These are phyloP conservation scores for Platichthys flesus DNA, from an alignment of 2,113 vertebrate species.

Conservation along the genomic window DNA sequence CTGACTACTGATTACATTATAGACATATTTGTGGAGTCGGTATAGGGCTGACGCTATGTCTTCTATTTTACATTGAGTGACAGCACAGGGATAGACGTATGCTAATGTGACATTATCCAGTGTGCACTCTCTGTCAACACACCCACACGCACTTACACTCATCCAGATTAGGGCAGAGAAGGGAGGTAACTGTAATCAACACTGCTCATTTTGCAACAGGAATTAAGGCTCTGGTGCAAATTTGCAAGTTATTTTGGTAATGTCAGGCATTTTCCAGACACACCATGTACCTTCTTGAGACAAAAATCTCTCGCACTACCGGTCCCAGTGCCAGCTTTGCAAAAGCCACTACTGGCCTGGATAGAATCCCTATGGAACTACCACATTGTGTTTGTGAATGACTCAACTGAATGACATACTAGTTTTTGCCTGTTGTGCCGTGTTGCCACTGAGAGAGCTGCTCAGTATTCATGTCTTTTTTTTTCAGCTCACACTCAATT, in stretches of 20 bases:
- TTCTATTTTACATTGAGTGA: slow-evolving; percentile 54
- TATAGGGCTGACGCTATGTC: slow-evolving; percentile 27
- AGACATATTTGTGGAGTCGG: slow-evolving; percentile 46
- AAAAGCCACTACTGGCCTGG: slow-evolving; percentile 14
- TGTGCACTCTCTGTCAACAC: slow-evolving; percentile 21
- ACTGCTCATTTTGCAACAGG: slow-evolving; percentile 19
- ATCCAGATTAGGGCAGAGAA: slow-evolving; percentile 26
- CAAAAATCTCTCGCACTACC: slow-evolving; percentile 14
- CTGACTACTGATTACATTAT: slow-evolving; percentile 58
- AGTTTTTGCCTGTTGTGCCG: slow-evolving; percentile 11
- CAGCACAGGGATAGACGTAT: slow-evolving; percentile 43
- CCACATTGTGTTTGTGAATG: slow-evolving; percentile 1
- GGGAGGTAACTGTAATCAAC: slow-evolving; percentile 37
- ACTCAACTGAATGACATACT: slow-evolving; percentile 1
- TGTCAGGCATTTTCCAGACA: slow-evolving; percentile 30
- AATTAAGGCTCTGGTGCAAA: slow-evolving; percentile 14
- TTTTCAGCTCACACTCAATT: slow-evolving; percentile 45
- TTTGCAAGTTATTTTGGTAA: slow-evolving; percentile 24
- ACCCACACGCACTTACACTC: not conserved
- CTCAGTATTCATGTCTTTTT: slow-evolving; percentile 56
- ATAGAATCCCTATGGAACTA: slow-evolving; percentile 2
- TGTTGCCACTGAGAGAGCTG: slow-evolving; percentile 24
- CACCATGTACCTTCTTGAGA: not conserved
- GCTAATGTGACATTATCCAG: slow-evolving; percentile 69
- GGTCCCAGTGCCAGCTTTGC: not conserved